Evolutionary conservation across 2,113 vertebrate species (phyloP), one percentile per base, ranked within the genome.

Genomic region (Rhagologus leucostigma): DNA sequence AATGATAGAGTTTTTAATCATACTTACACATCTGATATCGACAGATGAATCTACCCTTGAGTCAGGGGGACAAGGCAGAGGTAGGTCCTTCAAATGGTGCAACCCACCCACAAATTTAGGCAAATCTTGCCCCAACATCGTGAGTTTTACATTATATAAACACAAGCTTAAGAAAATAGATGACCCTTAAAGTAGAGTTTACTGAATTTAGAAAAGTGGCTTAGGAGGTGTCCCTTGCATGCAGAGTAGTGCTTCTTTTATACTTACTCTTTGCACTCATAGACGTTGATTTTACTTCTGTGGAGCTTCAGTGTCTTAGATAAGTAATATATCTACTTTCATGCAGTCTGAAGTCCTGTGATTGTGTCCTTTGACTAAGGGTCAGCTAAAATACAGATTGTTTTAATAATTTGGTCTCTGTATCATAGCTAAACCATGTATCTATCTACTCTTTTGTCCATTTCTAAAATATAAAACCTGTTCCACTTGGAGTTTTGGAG

Each of bases 1-100:
- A 67, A 86, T 35, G 0, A 9, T 9, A 49, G 3, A n/a, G 33
- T 47, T 91, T 52, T 83, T 76, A 47, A 49, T 27, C 35, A 37
- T 64, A 52, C 1, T 7, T 68, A 16, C 4, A 44, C 6, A 44
- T 27, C 4, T n/a, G 16, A 39, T 63, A 60, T 23, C 0, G 1
- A 26, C 16, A 80, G 53, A 65, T 35, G 2, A 80, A 63, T 35
- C 27, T 52, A 44, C 3, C 1, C 11, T 73, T 84, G 41, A 56
- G 8, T 47, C n/a, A 49, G 13, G 2, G 8, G 17, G 1, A 30
- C 10, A 55, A 68, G 14, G 4, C 13, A 75, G 26, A 76, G 5
- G 7, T 11, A 73, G 9, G 23, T 46, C 18, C 12, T 39, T 17
- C 39, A 80, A 30, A 32, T 15, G 4, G 8, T 52, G 9, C 19